Evolutionary conservation across 2,797 vertebrate genomes (phyloP), one percentile per base, ranked within the genome.

Genomic region (Petrocephalus sullivani): DNA sequence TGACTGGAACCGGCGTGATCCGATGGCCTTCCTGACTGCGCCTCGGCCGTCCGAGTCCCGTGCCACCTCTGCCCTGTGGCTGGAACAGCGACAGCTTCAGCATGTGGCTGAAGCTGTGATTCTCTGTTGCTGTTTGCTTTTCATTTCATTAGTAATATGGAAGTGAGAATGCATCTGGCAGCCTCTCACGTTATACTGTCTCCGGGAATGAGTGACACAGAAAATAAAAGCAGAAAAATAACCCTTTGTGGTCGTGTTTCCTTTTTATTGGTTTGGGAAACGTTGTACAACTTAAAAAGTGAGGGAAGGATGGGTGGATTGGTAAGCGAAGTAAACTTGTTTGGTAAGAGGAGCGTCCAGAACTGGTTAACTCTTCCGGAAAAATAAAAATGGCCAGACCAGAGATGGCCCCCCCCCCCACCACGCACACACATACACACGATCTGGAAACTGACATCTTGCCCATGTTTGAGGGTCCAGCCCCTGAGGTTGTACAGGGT

Each of bases 31-130:
- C 19, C 56, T 56, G 83, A 60, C 60, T 53, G 78, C 85, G 86
- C 88, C 89, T 85, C 75, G 88, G 0, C 37, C 9, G 87, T 92
- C 90, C 61, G 60, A 94, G 90, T 90, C 90, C 75, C 87, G 89
- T 88, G 86, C 89, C 91, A 92, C 90, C 81, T 60, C 46, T 64
- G 83, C 8, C 14, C 81, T 54, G 54, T 64, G 88, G 71, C 81
- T 19, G 49, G 46, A 57, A 89, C 93, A 92, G 91, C 91, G 92
- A 92, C 94, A 94, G 94, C 94, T 95, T 88, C n/a, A 41, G 19
- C 49, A 21, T 21, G 33, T 85, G 92, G 90, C 90, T 91, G 93
- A 89, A 92, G 67, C 87, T 53, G 83, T 16, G 58, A 91, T 91
- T 93, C 87, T 84, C 87, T 92, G 54, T 85, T 92, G 89, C 90